Base-by-base conservation (phyloP, 2,888 invertebrate genomes). In the Malacosoma neustria region DNA sequence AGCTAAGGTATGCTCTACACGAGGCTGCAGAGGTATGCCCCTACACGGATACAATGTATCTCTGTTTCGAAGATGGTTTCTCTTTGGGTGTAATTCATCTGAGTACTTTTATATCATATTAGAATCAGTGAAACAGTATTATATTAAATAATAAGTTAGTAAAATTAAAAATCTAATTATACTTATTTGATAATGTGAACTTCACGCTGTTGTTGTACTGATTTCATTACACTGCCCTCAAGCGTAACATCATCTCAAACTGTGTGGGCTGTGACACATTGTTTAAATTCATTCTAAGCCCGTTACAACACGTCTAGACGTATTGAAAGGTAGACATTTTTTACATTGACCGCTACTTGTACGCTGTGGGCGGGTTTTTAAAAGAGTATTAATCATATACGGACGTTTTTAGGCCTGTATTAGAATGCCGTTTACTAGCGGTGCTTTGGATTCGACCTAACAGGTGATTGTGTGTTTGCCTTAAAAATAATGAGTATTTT, bases 271-370 rank as follows among this genome's bases (percentile, higher is more conserved):
- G 66, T 71, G 61, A 67, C 60, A 73, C 56, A 50, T 22, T 22
- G 22, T 22, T 22, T 22, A 22, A 22, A 22, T 22, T 22, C 22
- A 22, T 22, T 22, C 22, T 22, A 9, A 9, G 22, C 22, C 22
- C 22, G 22, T 22, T 22, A 22, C 22, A 22, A 22, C 46, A 39
- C 44, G 71, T 72, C 73, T 74, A 74, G 73, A 75, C 72, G 54
- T 48, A 66, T 64, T 61, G 62, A 54, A 57, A 65, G 60, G 59
- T 62, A 69, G 67, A 71, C 72, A 62, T 67, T 72, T 73, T 69
- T 75, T 72, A 67, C 60, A 57, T 54, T 44, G 48, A 51, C 42
- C 57, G 61, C 58, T 61, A 57, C 61, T 61, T 53, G 58, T 58
- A 49, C 39, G 39, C 42, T 41, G 67, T 66, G 55, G 72, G 72